Base-by-base conservation (phyloP, 2,113 vertebrate genomes). In the Cricetomys ansorgei region DNA sequence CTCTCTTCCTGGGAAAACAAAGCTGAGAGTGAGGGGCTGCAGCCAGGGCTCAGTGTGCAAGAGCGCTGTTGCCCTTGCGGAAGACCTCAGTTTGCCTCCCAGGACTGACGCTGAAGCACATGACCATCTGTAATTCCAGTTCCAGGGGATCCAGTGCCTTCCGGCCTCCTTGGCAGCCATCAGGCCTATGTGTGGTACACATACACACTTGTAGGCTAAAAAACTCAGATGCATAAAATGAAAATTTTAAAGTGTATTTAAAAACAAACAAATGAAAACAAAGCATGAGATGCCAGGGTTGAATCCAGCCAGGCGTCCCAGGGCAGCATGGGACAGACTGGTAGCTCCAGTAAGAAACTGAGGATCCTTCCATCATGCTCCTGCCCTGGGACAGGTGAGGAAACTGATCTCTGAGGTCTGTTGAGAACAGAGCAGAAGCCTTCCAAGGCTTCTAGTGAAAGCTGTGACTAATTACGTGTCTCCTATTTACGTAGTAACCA, bases 1-100 rank as follows among this genome's bases (percentile, higher is more conserved):
- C 98, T 43, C 99, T 99, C 98, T 98, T 98, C 98, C 99, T 99
- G 43, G n/a, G n/a, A 29, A 96, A 65, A 90, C 53, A 97, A 48
- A 55, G 43, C 2, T 1, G 27, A 69, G 8, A 17, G 4, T 45
- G 37, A 23, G 4, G 57, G 80, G 57, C 81, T 84, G 57, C 57
- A 84, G 80, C 57, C 81, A 43, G 40, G 40, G 40, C 40, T 64
- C 15, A 0, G 25, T 43, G 80, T 3, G 57, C 31, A 43, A 83
- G 80, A 83, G 57, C 37, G 40, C 37, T 59, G 53, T 23, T 81
- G 55, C 17, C 59, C 55, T 59, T 83, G n/a, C 55, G 43, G 55
- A 83, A 43, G 55, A 40, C 23, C 6, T 40, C 29, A 16, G 7
- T 31, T 77, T 77, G 75, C 31, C 53, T 53, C 76, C 69, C 2